A percentile compares a stretch with the other conserved stretches of the same genome.
Conservation (phyloP, 2,113 vertebrate species). For the Oryzias javanicus region DNA sequence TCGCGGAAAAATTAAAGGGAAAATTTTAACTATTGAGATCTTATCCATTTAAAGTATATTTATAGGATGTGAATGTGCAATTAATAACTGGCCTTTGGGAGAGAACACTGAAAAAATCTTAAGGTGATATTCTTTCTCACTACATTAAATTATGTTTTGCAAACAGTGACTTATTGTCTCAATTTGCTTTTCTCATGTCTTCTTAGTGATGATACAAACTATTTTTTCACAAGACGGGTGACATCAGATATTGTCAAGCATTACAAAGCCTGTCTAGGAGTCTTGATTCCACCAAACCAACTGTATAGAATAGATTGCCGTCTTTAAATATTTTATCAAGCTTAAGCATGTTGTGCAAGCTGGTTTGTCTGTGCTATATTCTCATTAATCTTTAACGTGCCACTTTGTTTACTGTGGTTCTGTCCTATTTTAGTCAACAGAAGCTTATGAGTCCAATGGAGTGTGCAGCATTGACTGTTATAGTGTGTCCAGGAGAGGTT, state of each 20-base stretch:
- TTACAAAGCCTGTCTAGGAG: constrained; percentile 24
- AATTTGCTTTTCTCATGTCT: background rate
- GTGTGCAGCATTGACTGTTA: constrained; percentile 11
- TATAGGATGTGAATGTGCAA: background rate
- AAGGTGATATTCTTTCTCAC: constrained; percentile 14
- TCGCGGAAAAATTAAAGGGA: constrained; percentile 20
- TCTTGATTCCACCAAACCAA: constrained; percentile 35
- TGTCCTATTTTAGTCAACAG: constrained; percentile 51
- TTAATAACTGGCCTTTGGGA: constrained; percentile 3
- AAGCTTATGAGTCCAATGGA: constrained; percentile 27
- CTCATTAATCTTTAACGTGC: constrained; percentile 68
- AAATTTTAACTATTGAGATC: background rate
- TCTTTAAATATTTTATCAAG: constrained; percentile 67
- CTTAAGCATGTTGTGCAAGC: constrained; percentile 62
- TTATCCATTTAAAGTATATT: constrained; percentile 11
- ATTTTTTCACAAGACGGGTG: background rate
- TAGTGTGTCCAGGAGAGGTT: constrained; percentile 36
- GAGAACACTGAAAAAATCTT: constrained; percentile 11
- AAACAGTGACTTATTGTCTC: background rate
- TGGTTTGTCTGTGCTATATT: constrained; percentile 47
- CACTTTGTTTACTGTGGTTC: constrained; percentile 27
- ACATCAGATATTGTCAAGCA: constrained; percentile 7
- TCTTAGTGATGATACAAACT: background rate
- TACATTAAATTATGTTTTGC: background rate
- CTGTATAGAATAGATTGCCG: constrained; percentile 52